Evolutionary conservation across 2,113 vertebrate genomes (phyloP), one percentile per base, ranked within the genome.

Genomic region (Fulica atra): DNA sequence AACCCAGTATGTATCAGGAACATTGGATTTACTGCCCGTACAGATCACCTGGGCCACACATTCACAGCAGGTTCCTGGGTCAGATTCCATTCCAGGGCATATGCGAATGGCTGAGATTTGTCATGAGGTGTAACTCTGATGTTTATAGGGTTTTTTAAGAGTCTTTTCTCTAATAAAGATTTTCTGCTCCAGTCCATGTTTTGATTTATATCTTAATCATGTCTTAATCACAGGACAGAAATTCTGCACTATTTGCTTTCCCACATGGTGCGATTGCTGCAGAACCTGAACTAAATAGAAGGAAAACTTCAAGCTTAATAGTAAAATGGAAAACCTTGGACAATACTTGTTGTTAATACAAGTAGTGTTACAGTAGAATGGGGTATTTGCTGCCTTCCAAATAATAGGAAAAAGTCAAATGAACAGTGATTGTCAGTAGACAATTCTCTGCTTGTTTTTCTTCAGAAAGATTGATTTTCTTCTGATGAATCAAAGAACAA

Each of bases 381-480:
- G 88, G 31, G 11, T 19, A 77, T 95, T 88, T 93, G 26, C 66
- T 63, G 25, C 35, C 29, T 94, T 82, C 35, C 29, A 59, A 85
- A 54, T 57, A 51, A 25, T 8, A 85, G 59, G 36, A 85, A 85
- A 83, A 93, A 80, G 50, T 65, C n/a, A 83, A 66, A 95, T 42
- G 51, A 86, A 53, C 36, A 59, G 36, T 35, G 51, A 70, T 63
- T 78, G 68, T 56, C 51, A 83, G 61, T n/a, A 86, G 59, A 73
- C 46, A 78, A 46, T 80, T 95, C 16, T 60, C 73, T 64, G 17
- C 72, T 83, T 88, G 70, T 88, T 94, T 94, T 91, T 71, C 64
- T 66, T 63, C 40, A 73, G 56, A 69, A 89, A 63, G 64, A 92
- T 89, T 89, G 89, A 87, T 95, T 95, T 93, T 81, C 16, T 88